phyloP scores from a whole-genome alignment of 1,140 invertebrate genomes.

The Cardiocondyla obscurior region DNA sequence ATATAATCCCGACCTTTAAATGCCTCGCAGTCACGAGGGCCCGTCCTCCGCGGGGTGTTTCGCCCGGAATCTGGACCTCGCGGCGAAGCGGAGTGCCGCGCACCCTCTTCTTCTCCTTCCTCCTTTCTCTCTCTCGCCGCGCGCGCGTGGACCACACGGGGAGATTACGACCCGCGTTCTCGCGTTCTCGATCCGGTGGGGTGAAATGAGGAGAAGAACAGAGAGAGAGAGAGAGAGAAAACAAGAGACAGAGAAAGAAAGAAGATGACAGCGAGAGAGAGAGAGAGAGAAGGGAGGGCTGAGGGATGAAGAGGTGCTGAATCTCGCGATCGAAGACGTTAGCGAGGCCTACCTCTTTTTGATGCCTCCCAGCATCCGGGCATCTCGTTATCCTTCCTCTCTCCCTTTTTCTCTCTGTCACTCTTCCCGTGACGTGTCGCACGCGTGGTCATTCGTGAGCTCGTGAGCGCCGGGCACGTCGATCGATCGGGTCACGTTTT shows the following conservation, averaged over 20 bases:
- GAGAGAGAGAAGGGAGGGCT: no score
- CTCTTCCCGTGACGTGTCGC: background rate
- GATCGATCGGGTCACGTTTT: constrained; percentile 17
- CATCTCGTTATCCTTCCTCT: background rate
- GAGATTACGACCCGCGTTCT: constrained; percentile 45
- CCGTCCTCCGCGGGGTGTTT: constrained; percentile 8
- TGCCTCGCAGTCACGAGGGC: background rate
- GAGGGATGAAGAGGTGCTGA: constrained; percentile 16
- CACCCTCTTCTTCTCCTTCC: background rate
- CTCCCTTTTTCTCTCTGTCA: background rate
- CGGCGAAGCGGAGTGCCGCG: constrained; percentile 2
- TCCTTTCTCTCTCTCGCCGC: constrained; percentile 3
- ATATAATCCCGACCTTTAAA: background rate
- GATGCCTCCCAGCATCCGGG: background rate
- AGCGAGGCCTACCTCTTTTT: background rate
- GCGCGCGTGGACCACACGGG: constrained; percentile 34
- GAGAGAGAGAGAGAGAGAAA: background rate
- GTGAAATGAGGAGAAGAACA: background rate
- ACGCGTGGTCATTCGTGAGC: constrained; percentile 10
- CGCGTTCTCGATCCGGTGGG: constrained; percentile 9
- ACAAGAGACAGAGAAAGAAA: background rate
- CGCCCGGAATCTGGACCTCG: constrained; percentile 15
- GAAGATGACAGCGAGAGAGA: background rate
- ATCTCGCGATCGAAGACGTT: constrained; percentile 19
- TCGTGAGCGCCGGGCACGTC: background rate